A percentile compares a stretch with the other conserved stretches of the same genome.
Conservation (phyloP, 2,888 invertebrate genomes). For the Tetragonula carbonaria region DNA sequence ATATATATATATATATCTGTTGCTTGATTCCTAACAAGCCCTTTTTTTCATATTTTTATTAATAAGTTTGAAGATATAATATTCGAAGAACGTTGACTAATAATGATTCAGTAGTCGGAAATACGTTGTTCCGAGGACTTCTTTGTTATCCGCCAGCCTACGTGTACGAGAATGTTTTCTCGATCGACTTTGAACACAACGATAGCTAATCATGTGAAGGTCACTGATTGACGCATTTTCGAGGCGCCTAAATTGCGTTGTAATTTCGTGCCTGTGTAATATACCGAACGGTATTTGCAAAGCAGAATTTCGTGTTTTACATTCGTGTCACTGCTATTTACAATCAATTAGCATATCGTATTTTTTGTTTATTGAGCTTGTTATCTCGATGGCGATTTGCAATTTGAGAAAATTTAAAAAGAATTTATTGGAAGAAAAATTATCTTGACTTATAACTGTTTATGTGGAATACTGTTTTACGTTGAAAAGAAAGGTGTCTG, state of each 20-base stretch:
- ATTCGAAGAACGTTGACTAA: neutral
- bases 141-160: conserved; percentile 16
- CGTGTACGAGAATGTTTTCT: conserved; percentile 9
- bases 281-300: neutral
- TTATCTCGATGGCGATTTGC: neutral
- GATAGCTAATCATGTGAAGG: conserved; percentile 42
- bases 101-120: neutral
- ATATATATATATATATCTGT: too few species aligned
- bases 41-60: too few species aligned
- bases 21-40: too few species aligned
- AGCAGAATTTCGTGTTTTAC: conserved; percentile 7
- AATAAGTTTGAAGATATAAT: too few species aligned
- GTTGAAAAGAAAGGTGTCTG: too few species aligned
- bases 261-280: conserved; percentile 9
- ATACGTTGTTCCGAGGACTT: conserved; percentile 4
- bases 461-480: too few species aligned
- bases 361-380: neutral
- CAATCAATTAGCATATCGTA: neutral
- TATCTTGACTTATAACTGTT: too few species aligned
- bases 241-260: conserved; percentile 14
- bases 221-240: conserved; percentile 35
- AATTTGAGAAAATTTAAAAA: neutral
- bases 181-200: neutral
- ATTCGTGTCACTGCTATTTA: neutral
- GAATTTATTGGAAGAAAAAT: neutral